Evolutionary conservation across 2,113 vertebrate species (phyloP), one percentile per base, ranked within the genome.

Genomic region (Misgurnus anguillicaudatus): DNA sequence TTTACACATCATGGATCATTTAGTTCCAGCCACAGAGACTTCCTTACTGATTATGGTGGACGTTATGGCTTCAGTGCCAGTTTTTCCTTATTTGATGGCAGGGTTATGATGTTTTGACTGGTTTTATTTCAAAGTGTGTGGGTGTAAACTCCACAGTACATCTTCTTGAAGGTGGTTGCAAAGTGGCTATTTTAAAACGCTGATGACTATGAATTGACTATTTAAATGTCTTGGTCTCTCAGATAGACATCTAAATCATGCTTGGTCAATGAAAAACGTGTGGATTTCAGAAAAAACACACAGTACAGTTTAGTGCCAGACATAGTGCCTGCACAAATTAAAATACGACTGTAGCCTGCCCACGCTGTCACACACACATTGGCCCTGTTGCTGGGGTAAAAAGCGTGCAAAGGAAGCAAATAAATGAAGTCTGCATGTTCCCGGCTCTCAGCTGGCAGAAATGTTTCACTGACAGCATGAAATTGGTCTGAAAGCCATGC

Each of bases 371-470:
- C 86, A 65, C 89, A 89, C 85, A 64, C 10, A 62, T 83, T 80
- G 82, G 87, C 83, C 38, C 88, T 90, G 91, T 93, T 93, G 92
- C 92, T 83, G 80, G 91, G 92, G 85, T 89, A 91, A 89, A 89
- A 80, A 79, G 69, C 84, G 82, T 57, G 81, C 53, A 85, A 85
- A 90, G 89, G 89, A 86, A 78, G 87, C 87, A 86, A 82, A 47
- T 81, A 84, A 88, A 88, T 89, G 79, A 89, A 88, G 86, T 88
- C 84, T 87, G 85, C 86, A 86, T 86, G 87, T 84, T 87, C 76
- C 48, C 82, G 73, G 69, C 85, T 88, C 84, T 85, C 84, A 86
- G 85, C 82, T 92, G 86, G 83, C 87, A 85, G 85, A 79, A 81
- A 85, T 83, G 55, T 61, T 85, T 84, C 66, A 75, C 83, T 79